Evolutionary conservation across 2,888 invertebrate species (phyloP).

Genomic region (Biston stratarius): DNA sequence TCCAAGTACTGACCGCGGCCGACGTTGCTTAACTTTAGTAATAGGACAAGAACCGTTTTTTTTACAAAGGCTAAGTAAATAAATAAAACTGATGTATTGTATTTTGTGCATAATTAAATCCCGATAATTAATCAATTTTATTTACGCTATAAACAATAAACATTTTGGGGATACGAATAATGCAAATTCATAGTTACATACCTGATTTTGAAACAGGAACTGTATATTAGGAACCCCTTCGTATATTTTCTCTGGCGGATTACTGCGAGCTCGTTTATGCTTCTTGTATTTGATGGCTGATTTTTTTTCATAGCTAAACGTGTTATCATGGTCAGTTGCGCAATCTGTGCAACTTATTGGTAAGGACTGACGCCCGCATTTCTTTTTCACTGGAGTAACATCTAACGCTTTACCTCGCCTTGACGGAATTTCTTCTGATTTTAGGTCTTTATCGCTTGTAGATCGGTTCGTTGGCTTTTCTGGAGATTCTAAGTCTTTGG

Average conservation of each 20-base stretch:
- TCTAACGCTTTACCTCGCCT: not conserved
- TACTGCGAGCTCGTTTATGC: slow-evolving; percentile 66
- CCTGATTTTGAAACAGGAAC: slow-evolving; percentile 81
- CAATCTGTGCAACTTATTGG: slow-evolving; percentile 78
- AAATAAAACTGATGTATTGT: too few species aligned
- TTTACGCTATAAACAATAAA: too few species aligned
- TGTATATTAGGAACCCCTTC: slow-evolving; percentile 77
- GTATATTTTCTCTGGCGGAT: slow-evolving; percentile 61
- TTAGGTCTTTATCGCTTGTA: not conserved
- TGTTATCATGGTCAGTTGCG: slow-evolving; percentile 69
- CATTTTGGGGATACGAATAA: too few species aligned
- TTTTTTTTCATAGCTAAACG: slow-evolving; percentile 80
- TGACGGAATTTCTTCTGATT: not conserved
- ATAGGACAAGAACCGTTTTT: too few species aligned
- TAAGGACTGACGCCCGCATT: slow-evolving; percentile 76
- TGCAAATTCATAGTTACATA: not conserved
- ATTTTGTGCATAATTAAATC: too few species aligned
- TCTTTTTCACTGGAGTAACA: slow-evolving; percentile 69
- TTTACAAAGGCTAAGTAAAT: too few species aligned
- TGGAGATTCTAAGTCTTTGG: slow-evolving; percentile 54
- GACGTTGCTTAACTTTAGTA: too few species aligned
- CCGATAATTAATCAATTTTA: too few species aligned
- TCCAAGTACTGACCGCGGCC: too few species aligned
- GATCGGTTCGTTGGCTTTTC: slow-evolving; percentile 70
- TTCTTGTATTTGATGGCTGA: slow-evolving; percentile 75